Evolutionary conservation across 2,888 invertebrate genomes (phyloP).

Genomic region (Phrixothrix hirtus): DNA sequence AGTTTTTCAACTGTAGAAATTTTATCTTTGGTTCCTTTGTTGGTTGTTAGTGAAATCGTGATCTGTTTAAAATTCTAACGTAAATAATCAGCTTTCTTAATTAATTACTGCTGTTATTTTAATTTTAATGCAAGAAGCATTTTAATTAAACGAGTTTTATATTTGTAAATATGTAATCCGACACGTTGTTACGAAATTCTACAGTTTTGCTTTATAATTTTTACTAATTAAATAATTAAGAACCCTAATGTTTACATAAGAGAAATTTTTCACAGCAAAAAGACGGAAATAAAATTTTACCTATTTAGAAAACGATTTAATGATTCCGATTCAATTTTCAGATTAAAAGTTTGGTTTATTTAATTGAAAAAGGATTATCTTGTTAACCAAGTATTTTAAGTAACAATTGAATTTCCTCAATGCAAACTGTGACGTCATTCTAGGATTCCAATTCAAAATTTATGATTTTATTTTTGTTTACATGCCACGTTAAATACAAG

Average conservation of each 20-base stretch:
- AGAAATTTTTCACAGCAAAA: too few species aligned
- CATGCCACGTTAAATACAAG: too few species aligned
- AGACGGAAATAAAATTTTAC: too few species aligned
- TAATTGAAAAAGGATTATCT: too few species aligned
- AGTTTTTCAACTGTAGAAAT: slow-evolving; percentile 25
- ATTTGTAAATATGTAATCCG: slow-evolving; percentile 30
- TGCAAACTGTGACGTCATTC: too few species aligned
- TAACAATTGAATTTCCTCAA: too few species aligned
- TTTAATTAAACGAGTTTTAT: slow-evolving; percentile 27
- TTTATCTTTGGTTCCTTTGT: slow-evolving; percentile 27
- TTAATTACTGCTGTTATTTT: slow-evolving; percentile 29
- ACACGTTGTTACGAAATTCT: slow-evolving; percentile 25
- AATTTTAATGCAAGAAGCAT: slow-evolving; percentile 31
- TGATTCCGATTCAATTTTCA: too few species aligned
- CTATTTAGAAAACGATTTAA: too few species aligned
- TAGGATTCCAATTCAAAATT: too few species aligned
- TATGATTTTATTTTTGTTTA: too few species aligned
- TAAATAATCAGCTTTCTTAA: slow-evolving; percentile 31
- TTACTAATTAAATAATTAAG: slow-evolving; percentile 22
- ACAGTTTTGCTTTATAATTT: slow-evolving; percentile 23
- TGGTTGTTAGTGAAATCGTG: slow-evolving; percentile 28
- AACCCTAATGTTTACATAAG: slow-evolving; percentile 15
- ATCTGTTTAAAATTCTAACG: slow-evolving; percentile 31
- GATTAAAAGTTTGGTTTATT: too few species aligned
- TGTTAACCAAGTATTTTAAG: too few species aligned